phyloP scores from a whole-genome alignment of 2,888 invertebrate genomes.

The Drosophila rubida region DNA sequence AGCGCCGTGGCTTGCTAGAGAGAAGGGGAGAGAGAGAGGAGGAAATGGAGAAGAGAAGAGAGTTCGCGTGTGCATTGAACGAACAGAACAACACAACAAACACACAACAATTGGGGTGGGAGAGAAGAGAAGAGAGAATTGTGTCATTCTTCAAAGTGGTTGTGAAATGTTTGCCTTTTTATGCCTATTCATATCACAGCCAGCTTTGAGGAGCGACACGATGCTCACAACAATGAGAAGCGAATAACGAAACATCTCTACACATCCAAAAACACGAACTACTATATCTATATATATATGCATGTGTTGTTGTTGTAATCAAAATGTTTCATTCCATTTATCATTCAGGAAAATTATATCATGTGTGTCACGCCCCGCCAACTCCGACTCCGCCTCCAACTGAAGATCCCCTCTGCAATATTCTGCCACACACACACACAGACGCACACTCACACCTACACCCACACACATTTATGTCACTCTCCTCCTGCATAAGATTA shows the following conservation, averaged over 20 bases:
- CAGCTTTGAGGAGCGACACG: conserved; percentile 97
- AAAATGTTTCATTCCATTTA: conserved; percentile 35
- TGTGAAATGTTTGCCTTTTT: conserved; percentile 90
- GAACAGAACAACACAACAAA: conserved; percentile 3
- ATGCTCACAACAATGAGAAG: conserved; percentile 63
- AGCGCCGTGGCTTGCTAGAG: background rate
- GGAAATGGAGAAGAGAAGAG: conserved; percentile 8
- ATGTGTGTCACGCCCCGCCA: conserved; percentile 2
- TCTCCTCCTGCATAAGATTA: conserved; percentile 44
- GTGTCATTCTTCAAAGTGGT: conserved; percentile 93
- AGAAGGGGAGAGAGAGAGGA: conserved; percentile 54
- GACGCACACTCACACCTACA: background rate
- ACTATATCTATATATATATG: background rate
- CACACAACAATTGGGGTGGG: background rate
- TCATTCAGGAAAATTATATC: conserved; percentile 47
- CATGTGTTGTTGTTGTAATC: conserved; percentile 18
- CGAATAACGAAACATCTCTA: background rate
- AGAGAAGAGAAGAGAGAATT: conserved; percentile 77
- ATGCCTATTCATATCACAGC: conserved; percentile 94
- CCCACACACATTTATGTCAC: background rate
- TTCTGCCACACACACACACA: conserved; percentile 5
- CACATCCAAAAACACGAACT: background rate
- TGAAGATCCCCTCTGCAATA: background rate
- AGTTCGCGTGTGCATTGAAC: conserved; percentile 29
- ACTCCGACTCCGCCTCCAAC: background rate